Percentiles rank a stretch among this genome's conserved stretches.
Conservation (phyloP, 2,113 vertebrate species). For the Athene cunicularia region DNA sequence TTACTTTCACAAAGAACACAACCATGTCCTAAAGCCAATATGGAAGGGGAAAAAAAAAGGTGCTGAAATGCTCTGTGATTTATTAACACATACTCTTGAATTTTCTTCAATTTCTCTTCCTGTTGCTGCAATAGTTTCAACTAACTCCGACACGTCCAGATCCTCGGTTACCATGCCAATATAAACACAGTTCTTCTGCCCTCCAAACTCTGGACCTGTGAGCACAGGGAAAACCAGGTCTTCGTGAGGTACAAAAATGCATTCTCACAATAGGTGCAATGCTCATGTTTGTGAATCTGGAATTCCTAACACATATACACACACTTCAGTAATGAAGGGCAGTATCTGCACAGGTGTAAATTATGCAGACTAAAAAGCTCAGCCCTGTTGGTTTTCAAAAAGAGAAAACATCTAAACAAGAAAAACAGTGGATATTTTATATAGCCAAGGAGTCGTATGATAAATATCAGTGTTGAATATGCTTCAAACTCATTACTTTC, state of each 20-base stretch:
- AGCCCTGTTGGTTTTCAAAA: background rate
- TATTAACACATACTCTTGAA: slow-evolving; percentile 83
- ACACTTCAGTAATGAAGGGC: background rate
- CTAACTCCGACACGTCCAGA: slow-evolving; percentile 84
- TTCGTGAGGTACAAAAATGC: background rate
- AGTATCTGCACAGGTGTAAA: background rate
- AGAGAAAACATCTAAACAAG: background rate
- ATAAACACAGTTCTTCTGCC: slow-evolving; percentile 86
- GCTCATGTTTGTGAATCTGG: accelerated
- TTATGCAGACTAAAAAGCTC: background rate
- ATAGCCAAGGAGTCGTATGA: background rate
- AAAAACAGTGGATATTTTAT: background rate
- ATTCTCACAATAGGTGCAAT: background rate
- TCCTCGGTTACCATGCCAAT: slow-evolving; percentile 91
- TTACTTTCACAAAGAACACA: slow-evolving; percentile 24
- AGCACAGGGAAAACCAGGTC: background rate
- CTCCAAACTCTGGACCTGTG: slow-evolving; percentile 85
- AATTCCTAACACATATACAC: background rate
- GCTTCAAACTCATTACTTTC: background rate
- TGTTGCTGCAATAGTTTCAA: slow-evolving; percentile 86
- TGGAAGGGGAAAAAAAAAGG: background rate
- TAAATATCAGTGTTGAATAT: background rate
- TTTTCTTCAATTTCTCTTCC: slow-evolving; percentile 94
- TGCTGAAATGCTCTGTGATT: background rate
- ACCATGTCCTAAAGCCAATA: background rate